Percentiles rank a stretch among this genome's conserved stretches.
Conservation (phyloP, 2,113 vertebrate species). For the Sciurus niger region DNA sequence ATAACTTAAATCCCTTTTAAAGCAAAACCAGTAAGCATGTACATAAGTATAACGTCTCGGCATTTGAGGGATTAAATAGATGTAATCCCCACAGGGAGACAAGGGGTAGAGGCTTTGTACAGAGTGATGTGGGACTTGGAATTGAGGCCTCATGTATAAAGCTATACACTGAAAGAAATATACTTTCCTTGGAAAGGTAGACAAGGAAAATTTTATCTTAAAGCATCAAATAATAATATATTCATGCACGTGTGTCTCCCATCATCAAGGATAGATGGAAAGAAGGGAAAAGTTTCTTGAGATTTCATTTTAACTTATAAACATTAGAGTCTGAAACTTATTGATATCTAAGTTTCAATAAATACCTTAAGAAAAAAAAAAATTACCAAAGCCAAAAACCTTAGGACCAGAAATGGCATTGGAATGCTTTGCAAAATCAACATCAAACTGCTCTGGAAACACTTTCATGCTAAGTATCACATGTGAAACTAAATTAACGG, state of each 20-base stretch:
- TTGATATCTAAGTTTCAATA: background rate
- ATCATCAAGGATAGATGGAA: background rate
- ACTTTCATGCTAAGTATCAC: no score
- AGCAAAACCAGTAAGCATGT: background rate
- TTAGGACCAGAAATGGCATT: no score
- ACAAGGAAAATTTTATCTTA: background rate
- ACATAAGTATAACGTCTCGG: background rate
- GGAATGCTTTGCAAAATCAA: no score
- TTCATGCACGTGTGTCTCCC: background rate
- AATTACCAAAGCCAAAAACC: no score
- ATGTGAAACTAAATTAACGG: no score
- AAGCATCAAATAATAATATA: background rate
- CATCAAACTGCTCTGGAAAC: no score
- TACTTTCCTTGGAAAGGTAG: background rate
- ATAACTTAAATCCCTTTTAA: background rate
- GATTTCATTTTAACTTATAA: slow-evolving; percentile 33
- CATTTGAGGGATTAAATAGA: background rate
- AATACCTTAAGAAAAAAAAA: background rate
- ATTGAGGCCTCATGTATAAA: background rate
- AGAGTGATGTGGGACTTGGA: background rate
- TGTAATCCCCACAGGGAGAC: background rate
- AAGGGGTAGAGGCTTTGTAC: background rate
- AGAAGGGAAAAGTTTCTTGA: background rate
- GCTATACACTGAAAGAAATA: background rate
- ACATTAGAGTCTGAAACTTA: background rate